Percentiles rank a stretch among this genome's conserved stretches.
phyloP scores from a whole-genome alignment of 2,888 invertebrate genomes.

The Eudasyphora cyanicolor region DNA sequence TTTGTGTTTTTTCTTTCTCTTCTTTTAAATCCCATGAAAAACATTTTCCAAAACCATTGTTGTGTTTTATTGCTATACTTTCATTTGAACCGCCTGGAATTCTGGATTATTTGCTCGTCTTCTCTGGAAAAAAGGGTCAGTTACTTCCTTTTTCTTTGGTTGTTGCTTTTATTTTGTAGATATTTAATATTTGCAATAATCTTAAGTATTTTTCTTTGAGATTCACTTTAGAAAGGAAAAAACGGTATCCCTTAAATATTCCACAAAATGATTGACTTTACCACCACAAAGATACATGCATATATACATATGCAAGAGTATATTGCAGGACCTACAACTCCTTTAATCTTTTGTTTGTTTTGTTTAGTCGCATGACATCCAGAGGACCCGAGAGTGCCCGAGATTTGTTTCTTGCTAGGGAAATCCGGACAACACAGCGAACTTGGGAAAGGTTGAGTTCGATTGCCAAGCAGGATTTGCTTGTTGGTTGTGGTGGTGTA shows the following conservation, averaged over 20 bases:
- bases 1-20: not conserved
- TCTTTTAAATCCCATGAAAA: not conserved
- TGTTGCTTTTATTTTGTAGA: conserved; percentile 4
- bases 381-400: not conserved
- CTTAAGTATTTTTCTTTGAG: conserved; percentile 31
- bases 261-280: conserved; percentile 52
- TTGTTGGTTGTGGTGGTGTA: conserved; percentile 16
- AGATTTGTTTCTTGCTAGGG: not conserved
- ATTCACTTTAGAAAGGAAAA: conserved; percentile 7
- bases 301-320: too few relatives aligned
- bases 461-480: not conserved
- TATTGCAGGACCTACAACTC: too few relatives aligned
- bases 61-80: not conserved
- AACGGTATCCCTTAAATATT: conserved; percentile 36
- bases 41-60: not conserved
- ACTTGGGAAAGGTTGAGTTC: not conserved
- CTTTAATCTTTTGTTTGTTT: conserved; percentile 23
- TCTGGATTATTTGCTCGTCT: too few relatives aligned
- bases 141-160: not conserved
- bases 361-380: not conserved
- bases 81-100: not conserved
- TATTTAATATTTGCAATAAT: conserved; percentile 25
- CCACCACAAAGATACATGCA: too few relatives aligned
- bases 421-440: not conserved
- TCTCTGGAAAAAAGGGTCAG: conserved; percentile 14